Conservation (phyloP, 2,888 invertebrate species). For the Enchytraeus crypticus region DNA sequence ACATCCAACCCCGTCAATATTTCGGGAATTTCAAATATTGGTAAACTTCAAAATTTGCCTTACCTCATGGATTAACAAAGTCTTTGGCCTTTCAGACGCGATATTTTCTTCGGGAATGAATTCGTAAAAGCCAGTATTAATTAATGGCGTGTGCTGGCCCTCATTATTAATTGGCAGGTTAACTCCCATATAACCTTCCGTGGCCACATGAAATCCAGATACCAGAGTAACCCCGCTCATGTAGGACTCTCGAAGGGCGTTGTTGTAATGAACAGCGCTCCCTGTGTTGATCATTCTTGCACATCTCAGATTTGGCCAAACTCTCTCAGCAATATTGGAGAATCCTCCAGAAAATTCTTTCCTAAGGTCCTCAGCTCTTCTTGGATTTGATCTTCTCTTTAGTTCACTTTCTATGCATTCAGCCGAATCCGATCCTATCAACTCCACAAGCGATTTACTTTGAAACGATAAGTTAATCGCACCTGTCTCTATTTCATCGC, state of each 20-base stretch:
- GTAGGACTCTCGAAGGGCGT: slow-evolving; percentile 9
- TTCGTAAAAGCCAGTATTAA: slow-evolving; percentile 23
- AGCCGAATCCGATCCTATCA: slow-evolving; percentile 2
- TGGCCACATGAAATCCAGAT: slow-evolving; percentile 32
- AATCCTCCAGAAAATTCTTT: slow-evolving; percentile 16
- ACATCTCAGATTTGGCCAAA: slow-evolving; percentile 26
- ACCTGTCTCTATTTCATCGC: slow-evolving; percentile 26
- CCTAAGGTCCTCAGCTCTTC: slow-evolving; percentile 13
- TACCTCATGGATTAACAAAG: slow-evolving; percentile 35
- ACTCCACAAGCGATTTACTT: too few relatives aligned
- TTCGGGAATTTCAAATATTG: too few relatives aligned
- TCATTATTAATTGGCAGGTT: slow-evolving; percentile 24
- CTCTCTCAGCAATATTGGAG: slow-evolving; percentile 28
- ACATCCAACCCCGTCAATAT: too few relatives aligned
- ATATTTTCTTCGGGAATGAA: slow-evolving; percentile 22
- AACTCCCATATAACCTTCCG: slow-evolving; percentile 38
- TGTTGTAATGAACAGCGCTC: slow-evolving; percentile 20
- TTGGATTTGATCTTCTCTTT: slow-evolving; percentile 27
- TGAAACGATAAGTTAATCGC: too few relatives aligned
- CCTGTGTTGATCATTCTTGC: slow-evolving; percentile 27
- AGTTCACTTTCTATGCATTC: background rate
- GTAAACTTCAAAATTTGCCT: too few relatives aligned
- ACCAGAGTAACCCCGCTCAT: slow-evolving; percentile 22
- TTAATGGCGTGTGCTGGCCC: slow-evolving; percentile 11
- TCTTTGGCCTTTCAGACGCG: slow-evolving; percentile 37